These are phyloP conservation scores for Megaceryle torquata DNA, from an alignment of 2,113 vertebrate species.

Conservation along the genomic window DNA sequence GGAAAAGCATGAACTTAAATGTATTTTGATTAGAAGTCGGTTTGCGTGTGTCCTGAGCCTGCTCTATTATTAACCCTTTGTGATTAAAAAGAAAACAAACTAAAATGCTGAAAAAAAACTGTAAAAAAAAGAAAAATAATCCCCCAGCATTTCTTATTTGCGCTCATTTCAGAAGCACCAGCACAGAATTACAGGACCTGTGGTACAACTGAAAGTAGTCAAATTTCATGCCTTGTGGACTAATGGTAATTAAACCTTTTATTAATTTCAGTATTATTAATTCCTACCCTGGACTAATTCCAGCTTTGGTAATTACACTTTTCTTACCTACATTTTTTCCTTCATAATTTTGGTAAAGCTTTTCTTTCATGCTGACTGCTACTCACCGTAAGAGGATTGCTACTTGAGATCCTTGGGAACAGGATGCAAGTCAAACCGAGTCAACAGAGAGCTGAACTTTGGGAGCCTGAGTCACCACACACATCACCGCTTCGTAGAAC, in stretches of 20 bases:
- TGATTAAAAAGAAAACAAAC: not conserved
- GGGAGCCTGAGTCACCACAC: not conserved
- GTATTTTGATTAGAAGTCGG: not conserved
- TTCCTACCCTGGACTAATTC: not conserved
- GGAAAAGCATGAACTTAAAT: not conserved
- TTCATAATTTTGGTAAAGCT: not conserved
- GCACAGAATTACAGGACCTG: not conserved
- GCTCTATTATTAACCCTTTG: not conserved
- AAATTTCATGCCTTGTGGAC: not conserved
- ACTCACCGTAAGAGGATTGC: not conserved
- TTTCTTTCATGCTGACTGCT: not conserved
- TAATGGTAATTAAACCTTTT: not conserved
- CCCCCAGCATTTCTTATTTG: not conserved
- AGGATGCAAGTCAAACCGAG: not conserved
- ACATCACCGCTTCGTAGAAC: rapidly evolving
- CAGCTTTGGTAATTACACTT: not conserved
- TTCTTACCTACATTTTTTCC: not conserved
- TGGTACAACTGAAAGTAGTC: rapidly evolving
- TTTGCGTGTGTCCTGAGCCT: not conserved
- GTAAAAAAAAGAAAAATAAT: not conserved
- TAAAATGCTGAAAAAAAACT: not conserved
- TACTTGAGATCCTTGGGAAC: not conserved
- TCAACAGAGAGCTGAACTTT: not conserved
- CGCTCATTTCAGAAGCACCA: not conserved
- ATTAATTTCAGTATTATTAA: slow-evolving; percentile 10